A percentile compares a stretch with the other conserved stretches of the same genome.
These are phyloP conservation scores for Zingel zingel DNA, from an alignment of 2,113 vertebrate genomes.

Conservation along the genomic window DNA sequence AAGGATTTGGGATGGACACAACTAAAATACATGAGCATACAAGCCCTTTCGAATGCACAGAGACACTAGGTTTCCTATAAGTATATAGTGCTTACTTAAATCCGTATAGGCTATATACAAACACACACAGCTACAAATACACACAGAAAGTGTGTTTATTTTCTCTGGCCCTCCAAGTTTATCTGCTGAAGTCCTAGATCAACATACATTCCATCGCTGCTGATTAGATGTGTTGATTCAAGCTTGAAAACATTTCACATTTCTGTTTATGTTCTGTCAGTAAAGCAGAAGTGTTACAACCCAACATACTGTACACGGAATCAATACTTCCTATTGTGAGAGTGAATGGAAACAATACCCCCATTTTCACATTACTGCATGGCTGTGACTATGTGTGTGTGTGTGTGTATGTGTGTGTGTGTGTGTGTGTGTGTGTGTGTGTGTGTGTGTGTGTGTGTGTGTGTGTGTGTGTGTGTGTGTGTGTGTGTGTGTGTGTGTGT, in stretches of 20 bases:
- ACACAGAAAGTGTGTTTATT: slow-evolving; percentile 58
- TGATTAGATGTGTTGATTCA: slow-evolving; percentile 67
- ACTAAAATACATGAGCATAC: slow-evolving; percentile 7
- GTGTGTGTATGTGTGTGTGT: slow-evolving; percentile 45
- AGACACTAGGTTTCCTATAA: slow-evolving; percentile 15
- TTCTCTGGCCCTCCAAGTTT: slow-evolving; percentile 62
- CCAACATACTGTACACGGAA: slow-evolving; percentile 42
- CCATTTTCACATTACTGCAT: slow-evolving; percentile 40
- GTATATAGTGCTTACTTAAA: slow-evolving; percentile 38
- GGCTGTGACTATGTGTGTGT: slow-evolving; percentile 12
- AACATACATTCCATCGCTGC: slow-evolving; percentile 63
- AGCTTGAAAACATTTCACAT: slow-evolving; percentile 64
- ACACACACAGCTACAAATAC: slow-evolving; percentile 61
- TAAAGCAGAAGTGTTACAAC: slow-evolving; percentile 44
- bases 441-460: slow-evolving; percentile 28
- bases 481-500: slow-evolving; percentile 45
- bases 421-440: slow-evolving; percentile 41
- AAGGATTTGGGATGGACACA: slow-evolving; percentile 8
- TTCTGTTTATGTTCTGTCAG: slow-evolving; percentile 60
- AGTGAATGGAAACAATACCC: slow-evolving; percentile 46
- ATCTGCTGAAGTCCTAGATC: slow-evolving; percentile 65
- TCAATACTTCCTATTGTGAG: slow-evolving; percentile 74
- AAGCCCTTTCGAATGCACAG: slow-evolving; percentile 2
- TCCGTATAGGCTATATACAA: slow-evolving; percentile 31
- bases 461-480: slow-evolving; percentile 46